Percentiles rank a stretch among this genome's conserved stretches.
phyloP scores from a whole-genome alignment of 1,140 invertebrate species.

The Bombus difficillimus region DNA sequence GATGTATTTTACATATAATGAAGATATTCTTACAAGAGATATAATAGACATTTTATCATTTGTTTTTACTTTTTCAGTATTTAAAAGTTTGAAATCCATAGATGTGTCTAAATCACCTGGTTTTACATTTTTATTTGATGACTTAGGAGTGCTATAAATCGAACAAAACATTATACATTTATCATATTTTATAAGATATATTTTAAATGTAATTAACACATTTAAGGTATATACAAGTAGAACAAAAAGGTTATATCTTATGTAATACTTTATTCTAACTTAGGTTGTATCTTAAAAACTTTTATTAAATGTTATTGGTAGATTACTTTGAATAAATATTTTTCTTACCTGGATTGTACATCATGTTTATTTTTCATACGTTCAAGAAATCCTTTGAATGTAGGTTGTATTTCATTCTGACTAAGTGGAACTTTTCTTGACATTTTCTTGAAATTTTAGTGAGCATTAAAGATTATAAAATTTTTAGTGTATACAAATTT shows the following conservation, averaged over 20 bases:
- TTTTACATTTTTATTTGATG: conserved; percentile 1
- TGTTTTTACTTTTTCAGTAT: neutral
- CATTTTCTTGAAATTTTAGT: conserved; percentile 42
- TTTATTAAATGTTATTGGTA: neutral
- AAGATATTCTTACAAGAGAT: conserved; percentile 48
- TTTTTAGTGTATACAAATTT: neutral
- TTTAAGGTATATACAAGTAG: neutral
- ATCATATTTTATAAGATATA: neutral
- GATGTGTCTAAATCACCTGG: neutral
- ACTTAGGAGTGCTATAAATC: conserved; percentile 48
- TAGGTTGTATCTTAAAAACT: neutral
- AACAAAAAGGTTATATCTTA: too few relatives aligned
- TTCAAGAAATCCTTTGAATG: conserved; percentile 51
- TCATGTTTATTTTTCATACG: conserved; percentile 16
- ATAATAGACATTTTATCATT: conserved; percentile 28
- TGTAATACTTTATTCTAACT: neutral
- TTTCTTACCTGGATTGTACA: conserved; percentile 41
- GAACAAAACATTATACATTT: neutral
- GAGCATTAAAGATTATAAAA: neutral
- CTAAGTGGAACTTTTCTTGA: conserved; percentile 34
- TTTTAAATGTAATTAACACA: neutral
- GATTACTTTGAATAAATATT: neutral
- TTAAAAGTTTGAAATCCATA: neutral
- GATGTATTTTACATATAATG: neutral
- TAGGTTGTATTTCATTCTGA: conserved; percentile 44